Conservation (phyloP, 2,888 invertebrate genomes). For the Coelinius sp. region DNA sequence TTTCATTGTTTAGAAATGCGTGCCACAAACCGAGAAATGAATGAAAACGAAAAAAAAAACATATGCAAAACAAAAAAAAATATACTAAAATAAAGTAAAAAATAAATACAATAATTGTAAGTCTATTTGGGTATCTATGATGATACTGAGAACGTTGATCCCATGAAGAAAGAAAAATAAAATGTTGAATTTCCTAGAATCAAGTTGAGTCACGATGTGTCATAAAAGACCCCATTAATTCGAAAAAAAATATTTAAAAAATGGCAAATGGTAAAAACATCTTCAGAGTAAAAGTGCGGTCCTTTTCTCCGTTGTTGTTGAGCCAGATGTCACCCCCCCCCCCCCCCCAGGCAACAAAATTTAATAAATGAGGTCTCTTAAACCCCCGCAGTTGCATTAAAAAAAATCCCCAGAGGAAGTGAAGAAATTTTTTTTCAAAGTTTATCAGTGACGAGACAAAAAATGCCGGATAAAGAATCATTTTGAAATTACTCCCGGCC, state of each 20-base stretch:
- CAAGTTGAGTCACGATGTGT: slow-evolving; percentile 17
- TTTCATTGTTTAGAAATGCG: slow-evolving; percentile 68
- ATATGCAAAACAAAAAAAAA: slow-evolving; percentile 38
- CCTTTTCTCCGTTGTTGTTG: slow-evolving; percentile 68
- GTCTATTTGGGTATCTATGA: slow-evolving; percentile 26
- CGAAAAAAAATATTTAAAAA: slow-evolving; percentile 7
- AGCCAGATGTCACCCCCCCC: slow-evolving; percentile 50
- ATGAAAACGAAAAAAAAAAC: slow-evolving; percentile 19
- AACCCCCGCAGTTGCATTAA: slow-evolving; percentile 24
- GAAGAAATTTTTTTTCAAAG: slow-evolving; percentile 21
- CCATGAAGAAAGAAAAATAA: not conserved
- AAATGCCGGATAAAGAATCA: slow-evolving; percentile 11
- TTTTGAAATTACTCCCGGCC: slow-evolving; percentile 52
- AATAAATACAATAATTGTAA: slow-evolving; percentile 39
- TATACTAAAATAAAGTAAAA: slow-evolving; percentile 40
- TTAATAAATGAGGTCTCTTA: slow-evolving; percentile 13
- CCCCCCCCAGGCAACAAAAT: slow-evolving; percentile 7
- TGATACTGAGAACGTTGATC: slow-evolving; percentile 24
- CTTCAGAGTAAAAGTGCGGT: slow-evolving; percentile 68
- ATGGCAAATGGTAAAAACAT: slow-evolving; percentile 55
- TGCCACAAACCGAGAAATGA: slow-evolving; percentile 56
- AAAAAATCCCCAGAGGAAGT: slow-evolving; percentile 25
- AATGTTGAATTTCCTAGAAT: slow-evolving; percentile 22
- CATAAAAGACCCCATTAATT: not conserved
- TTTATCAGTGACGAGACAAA: slow-evolving; percentile 15